These are phyloP conservation scores for Simalia tracyae DNA, from an alignment of 2,797 vertebrate genomes.

Conservation along the genomic window DNA sequence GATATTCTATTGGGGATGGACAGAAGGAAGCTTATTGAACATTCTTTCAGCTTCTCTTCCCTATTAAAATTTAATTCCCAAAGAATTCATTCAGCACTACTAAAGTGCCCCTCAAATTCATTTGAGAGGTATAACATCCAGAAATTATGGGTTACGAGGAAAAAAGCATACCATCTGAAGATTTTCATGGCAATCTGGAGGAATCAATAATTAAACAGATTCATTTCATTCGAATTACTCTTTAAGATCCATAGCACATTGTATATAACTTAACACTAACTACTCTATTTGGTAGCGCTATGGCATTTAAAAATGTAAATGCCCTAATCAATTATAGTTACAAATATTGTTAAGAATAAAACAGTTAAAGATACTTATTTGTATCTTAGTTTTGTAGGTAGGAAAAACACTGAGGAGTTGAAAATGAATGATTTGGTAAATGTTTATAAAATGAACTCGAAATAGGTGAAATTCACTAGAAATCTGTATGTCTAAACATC, in stretches of 20 bases:
- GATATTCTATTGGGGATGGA: neutral
- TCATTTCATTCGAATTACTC: neutral
- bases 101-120: neutral
- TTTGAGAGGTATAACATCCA: neutral
- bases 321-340: neutral
- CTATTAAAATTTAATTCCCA: neutral
- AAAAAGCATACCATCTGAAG: neutral
- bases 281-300: neutral
- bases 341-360: neutral
- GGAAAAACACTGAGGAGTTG: neutral
- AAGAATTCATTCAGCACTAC: neutral
- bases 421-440: neutral
- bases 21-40: neutral
- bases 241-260: neutral
- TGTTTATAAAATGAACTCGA: neutral
- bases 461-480: neutral
- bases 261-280: neutral
- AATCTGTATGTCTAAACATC: neutral
- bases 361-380: neutral
- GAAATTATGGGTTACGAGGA: neutral
- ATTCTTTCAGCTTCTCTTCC: neutral
- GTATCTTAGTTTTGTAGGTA: neutral
- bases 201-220: neutral
- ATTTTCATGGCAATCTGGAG: neutral
- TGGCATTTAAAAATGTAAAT: too few relatives aligned